phyloP scores from a whole-genome alignment of 2,113 vertebrate genomes.

The Tringa solitaria region DNA sequence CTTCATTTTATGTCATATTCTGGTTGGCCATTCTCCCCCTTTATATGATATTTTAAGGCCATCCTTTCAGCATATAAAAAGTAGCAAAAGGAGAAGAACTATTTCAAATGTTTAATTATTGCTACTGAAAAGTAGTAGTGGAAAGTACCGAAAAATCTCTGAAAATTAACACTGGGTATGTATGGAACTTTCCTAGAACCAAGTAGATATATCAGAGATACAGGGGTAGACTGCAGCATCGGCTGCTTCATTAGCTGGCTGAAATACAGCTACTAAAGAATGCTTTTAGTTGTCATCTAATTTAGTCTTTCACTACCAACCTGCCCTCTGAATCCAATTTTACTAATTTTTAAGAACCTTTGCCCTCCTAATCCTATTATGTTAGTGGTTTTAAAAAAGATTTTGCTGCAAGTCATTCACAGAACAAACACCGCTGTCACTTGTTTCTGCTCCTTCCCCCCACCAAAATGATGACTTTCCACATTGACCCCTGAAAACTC shows the following conservation, averaged over 20 bases:
- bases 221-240: not conserved
- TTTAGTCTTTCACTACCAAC: not conserved
- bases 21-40: not conserved
- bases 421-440: not conserved
- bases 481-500: not conserved
- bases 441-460: not conserved
- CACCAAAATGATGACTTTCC: not conserved
- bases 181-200: not conserved
- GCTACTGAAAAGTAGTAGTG: not conserved
- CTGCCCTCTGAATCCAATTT: slow-evolving; percentile 6
- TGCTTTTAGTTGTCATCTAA: not conserved
- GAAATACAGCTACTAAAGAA: not conserved
- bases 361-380: not conserved
- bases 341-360: slow-evolving; percentile 6
- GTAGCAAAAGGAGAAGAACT: not conserved
- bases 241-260: not conserved
- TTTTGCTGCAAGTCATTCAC: not conserved
- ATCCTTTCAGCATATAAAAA: not conserved
- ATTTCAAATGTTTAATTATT: not conserved
- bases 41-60: not conserved
- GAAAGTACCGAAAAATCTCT: not conserved
- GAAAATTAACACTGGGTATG: not conserved
- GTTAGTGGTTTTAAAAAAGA: not conserved
- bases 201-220: not conserved
- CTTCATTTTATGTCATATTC: not conserved